These are phyloP conservation scores for Eurois occulta DNA, from an alignment of 2,888 invertebrate genomes.

Conservation along the genomic window DNA sequence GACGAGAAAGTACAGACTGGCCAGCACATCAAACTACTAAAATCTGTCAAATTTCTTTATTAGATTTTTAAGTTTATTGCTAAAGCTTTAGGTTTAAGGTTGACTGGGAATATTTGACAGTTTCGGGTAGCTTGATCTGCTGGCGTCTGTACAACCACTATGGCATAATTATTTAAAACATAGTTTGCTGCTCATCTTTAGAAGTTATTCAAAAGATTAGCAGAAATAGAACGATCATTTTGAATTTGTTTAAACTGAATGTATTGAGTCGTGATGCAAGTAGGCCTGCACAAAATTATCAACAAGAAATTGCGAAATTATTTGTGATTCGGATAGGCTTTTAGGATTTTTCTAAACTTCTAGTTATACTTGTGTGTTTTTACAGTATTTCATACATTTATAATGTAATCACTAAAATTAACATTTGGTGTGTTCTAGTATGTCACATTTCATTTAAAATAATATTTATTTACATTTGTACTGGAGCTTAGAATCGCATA, in stretches of 20 bases:
- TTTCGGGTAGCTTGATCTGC: no score
- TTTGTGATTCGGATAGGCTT: not conserved
- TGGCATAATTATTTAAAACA: not conserved
- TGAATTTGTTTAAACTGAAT: not conserved
- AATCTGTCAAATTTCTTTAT: no score
- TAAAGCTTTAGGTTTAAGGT: no score
- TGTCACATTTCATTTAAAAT: constrained; percentile 21
- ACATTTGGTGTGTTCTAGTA: constrained; percentile 54
- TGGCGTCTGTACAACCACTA: no score
- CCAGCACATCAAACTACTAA: no score
- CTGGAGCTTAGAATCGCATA: constrained; percentile 4
- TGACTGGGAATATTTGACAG: no score
- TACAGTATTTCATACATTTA: constrained; percentile 37
- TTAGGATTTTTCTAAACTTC: not conserved
- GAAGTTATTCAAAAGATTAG: no score
- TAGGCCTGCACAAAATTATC: no score
- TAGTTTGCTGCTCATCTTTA: no score
- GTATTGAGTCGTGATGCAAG: not conserved
- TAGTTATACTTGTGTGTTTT: constrained; percentile 51
- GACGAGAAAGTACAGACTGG: not conserved
- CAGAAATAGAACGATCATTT: not conserved
- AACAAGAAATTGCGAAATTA: not conserved
- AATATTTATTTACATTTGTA: constrained; percentile 54
- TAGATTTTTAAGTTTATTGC: no score
- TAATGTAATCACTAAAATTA: constrained; percentile 32